Percentiles rank a stretch among this genome's conserved stretches.
Conservation (phyloP, 2,113 vertebrate species). For the Drymodes brunneopygia region DNA sequence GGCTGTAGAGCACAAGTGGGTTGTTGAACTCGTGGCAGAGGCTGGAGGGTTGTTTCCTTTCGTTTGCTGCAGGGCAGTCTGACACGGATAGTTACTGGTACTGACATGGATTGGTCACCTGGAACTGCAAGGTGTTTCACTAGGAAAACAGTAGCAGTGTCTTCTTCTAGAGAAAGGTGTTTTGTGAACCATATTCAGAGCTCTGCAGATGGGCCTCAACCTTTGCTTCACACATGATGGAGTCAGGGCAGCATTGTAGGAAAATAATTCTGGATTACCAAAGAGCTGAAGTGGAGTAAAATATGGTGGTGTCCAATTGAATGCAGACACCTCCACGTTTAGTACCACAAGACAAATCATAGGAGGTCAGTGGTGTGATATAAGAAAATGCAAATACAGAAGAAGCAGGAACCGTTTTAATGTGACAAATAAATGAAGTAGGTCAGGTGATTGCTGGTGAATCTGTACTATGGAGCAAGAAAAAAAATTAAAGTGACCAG, state of each 20-base stretch:
- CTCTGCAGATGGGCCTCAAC: background rate
- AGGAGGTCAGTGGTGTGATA: background rate
- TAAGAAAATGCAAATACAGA: background rate
- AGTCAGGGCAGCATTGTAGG: background rate
- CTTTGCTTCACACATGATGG: background rate
- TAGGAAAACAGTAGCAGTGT: background rate
- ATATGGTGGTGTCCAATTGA: background rate
- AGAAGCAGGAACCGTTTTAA: background rate
- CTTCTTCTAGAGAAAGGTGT: background rate
- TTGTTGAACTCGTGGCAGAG: background rate
- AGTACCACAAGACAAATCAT: background rate
- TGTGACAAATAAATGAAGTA: background rate
- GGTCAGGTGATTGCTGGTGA: background rate
- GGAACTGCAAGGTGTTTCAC: background rate
- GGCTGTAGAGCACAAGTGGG: background rate
- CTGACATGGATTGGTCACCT: background rate
- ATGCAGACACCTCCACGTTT: background rate
- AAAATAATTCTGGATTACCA: background rate
- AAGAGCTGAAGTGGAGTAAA: background rate
- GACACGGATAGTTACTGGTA: background rate
- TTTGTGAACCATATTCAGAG: background rate
- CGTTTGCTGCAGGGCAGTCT: background rate
- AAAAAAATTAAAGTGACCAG: background rate
- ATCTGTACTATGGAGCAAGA: background rate
- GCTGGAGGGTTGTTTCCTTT: background rate